Evolutionary conservation across 2,113 vertebrate species (phyloP), one percentile per base, ranked within the genome.

Genomic region (Cynopterus brachyotis): DNA sequence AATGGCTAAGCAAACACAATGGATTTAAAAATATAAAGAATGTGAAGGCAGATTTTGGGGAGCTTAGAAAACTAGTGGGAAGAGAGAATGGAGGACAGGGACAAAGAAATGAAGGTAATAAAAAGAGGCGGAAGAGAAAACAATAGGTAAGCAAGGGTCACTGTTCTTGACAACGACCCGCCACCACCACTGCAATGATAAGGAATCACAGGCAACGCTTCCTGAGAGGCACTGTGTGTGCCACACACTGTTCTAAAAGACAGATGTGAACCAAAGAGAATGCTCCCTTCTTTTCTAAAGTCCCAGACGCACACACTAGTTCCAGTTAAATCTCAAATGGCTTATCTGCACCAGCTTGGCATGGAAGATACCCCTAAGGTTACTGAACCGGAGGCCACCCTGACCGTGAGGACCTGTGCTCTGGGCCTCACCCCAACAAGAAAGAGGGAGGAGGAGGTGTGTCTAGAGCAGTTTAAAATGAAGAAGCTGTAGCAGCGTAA

Each of bases 101-200:
- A 24, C 17, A 89, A 75, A 30, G 24, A 72, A 95, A 92, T 3
- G 12, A 91, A 73, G 59, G 81, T 28, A 75, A 60, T 59, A 28
- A 50, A 62, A 73, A 83, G 47, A 82, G 26, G 4, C 0, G n/a
- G 9, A 64, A 76, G 40, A 28, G 2, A 76, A 47, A 42, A 37
- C 5, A 20, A 12, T 3, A 82, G 17, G 24, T 24, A n/a, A 75
- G 6, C 60, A 5, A 37, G 84, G 80, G 12, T n/a, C 9, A 45
- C 53, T 5, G 8, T 2, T 10, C 26, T 1, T 64, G n/a, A 42
- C 15, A 8, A 60, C 3, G 6, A 6, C 3, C 22, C 32, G 1
- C 26, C 47, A 42, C 69, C 30, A 60, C 32, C 16, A 19, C 47
- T 5, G 37, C 16, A 2, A 6, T 3, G 26, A 16, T 3, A 5